Conservation (phyloP, 1,140 invertebrate genomes). For the Lasioglossum baleicum region DNA sequence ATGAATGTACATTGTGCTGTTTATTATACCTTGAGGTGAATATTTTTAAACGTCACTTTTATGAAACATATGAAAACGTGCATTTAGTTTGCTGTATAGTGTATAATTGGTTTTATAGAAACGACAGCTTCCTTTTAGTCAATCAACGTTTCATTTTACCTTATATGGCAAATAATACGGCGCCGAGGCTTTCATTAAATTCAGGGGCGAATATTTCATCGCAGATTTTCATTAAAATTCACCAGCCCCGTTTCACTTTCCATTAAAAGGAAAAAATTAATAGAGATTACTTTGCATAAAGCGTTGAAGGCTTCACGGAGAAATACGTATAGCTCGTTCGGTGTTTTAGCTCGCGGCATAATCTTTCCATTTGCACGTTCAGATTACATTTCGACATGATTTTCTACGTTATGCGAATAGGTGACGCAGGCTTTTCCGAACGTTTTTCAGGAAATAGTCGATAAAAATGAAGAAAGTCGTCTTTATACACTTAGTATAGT, state of each 20-base stretch:
- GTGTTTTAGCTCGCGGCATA: background rate
- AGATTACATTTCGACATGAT: background rate
- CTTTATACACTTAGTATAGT: too few relatives aligned
- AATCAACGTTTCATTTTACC: constrained; percentile 5
- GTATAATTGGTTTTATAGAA: background rate
- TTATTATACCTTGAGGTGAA: background rate
- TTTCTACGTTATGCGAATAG: background rate
- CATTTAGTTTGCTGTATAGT: background rate
- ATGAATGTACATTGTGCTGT: too few relatives aligned
- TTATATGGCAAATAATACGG: constrained; percentile 16
- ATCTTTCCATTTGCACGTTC: background rate
- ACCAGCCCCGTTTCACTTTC: constrained; percentile 21
- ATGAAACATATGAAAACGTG: background rate
- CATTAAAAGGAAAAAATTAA: constrained; percentile 25
- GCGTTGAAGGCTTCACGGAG: background rate
- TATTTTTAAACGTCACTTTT: background rate
- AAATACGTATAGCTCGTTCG: background rate
- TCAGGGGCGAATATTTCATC: constrained; percentile 23
- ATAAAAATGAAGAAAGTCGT: too few relatives aligned
- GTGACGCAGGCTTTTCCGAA: background rate
- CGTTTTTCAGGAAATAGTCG: background rate
- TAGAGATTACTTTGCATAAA: constrained; percentile 10
- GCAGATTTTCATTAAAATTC: constrained; percentile 33
- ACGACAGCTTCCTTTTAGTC: background rate
- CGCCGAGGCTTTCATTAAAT: constrained; percentile 20